Evolutionary conservation across 2,888 invertebrate species (phyloP).

Genomic region (Cheilosia scutellata): DNA sequence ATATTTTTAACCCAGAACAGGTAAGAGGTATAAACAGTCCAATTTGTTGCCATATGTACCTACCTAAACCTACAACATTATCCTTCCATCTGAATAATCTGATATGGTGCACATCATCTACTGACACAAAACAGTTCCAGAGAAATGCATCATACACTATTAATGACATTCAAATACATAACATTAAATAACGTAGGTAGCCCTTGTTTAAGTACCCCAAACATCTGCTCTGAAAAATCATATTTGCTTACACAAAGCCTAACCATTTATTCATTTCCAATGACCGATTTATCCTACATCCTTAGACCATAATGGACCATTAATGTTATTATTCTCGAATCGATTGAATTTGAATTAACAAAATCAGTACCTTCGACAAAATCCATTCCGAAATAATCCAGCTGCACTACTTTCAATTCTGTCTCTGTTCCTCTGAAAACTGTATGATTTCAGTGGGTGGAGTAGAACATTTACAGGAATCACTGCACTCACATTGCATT

Average conservation of each 20-base stretch:
- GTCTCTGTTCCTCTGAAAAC: conserved; percentile 5
- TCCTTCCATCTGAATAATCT: no score
- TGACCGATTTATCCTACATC: conserved; percentile 27
- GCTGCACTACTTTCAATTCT: background rate
- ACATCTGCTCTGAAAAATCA: conserved; percentile 18
- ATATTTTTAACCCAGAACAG: no score
- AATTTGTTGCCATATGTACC: no score
- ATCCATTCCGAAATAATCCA: conserved; percentile 22
- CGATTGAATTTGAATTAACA: conserved; percentile 62
- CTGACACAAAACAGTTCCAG: no score
- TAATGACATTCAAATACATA: background rate
- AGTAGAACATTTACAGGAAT: conserved; percentile 23
- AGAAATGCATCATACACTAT: no score
- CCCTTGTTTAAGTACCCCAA: conserved; percentile 1
- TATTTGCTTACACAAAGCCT: conserved; percentile 29
- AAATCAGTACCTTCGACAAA: conserved; percentile 44
- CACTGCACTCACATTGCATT: conserved; percentile 17
- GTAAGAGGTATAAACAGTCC: no score
- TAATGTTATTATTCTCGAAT: conserved; percentile 80
- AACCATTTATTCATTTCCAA: conserved; percentile 27
- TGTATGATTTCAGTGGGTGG: conserved; percentile 2
- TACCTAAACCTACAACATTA: no score
- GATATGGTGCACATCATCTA: no score
- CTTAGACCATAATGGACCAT: conserved; percentile 77
- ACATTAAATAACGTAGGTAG: conserved; percentile 6